Base-by-base conservation (phyloP, 2,888 invertebrate species). In the Eupithecia subfuscata region DNA sequence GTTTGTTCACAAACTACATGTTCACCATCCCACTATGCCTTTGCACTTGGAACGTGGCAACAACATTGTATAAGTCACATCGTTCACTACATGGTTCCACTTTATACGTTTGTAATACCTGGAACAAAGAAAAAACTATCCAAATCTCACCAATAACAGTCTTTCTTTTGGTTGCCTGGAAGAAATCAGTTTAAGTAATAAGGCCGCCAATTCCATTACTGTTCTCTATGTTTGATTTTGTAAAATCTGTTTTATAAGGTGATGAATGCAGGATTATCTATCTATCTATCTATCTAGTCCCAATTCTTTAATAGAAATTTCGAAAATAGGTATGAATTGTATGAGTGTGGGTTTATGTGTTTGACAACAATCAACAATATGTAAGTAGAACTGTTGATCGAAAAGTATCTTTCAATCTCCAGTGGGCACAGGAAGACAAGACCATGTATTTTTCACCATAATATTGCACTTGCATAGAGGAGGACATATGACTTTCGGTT, bases 21-120 rank as follows among this genome's bases (percentile, higher is more conserved):
- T 92, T 95, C 90, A 93, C 88, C 89, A 91, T 85, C 87, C 89
- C 83, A 88, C 87, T 85, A 89, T 89, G 83, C 87, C 91, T 92
- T 93, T 94, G 88, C 93, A 94, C 93, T 94, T 94, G 82, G 93
- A 94, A 83, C 93, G 93, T 75, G 94, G 93, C 79, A 94, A 89
- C 84, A 94, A 87, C 94, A 94, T 94, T 79, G 93, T 94, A 90
- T 93, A 93, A 89, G 92, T 94, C 90, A 93, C 92, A 92, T 91
- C 90, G 84, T 90, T 90, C 87, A 91, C 92, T 91, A 92, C 91
- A 93, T 92, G 90, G 84, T 90, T 89, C 86, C 90, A 92, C 91
- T 91, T 93, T 85, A 93, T 88, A 85, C 86, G 84, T 86, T 84
- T 86, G 81, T 84, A 83, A 85, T 84, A 91, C 94, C 94, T 94